phyloP scores from a whole-genome alignment of 2,888 invertebrate genomes.

The Campoplex nolae region DNA sequence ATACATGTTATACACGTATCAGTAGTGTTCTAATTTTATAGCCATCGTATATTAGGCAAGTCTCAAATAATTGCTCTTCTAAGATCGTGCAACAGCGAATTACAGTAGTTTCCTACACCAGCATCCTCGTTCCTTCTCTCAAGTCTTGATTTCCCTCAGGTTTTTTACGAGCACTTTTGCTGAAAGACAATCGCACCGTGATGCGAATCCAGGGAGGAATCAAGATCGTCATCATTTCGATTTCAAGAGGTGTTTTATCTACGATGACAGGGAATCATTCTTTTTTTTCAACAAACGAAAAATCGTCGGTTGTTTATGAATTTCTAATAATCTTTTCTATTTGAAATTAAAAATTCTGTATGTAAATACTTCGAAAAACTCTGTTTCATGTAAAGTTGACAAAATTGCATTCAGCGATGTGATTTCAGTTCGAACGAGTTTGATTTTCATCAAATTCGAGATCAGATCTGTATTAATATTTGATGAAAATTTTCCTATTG shows the following conservation, averaged over 20 bases:
- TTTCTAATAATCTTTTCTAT: not conserved
- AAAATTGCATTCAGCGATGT: not conserved
- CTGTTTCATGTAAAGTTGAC: not conserved
- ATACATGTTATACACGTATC: not conserved
- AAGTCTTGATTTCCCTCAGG: constrained; percentile 18
- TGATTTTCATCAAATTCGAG: not conserved
- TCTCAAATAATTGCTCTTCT: constrained; percentile 21
- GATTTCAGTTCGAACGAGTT: not conserved
- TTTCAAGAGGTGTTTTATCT: not conserved
- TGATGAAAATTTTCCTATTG: not conserved
- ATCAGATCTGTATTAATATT: not conserved
- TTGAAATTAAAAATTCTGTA: not conserved
- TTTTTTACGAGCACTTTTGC: constrained; percentile 6
- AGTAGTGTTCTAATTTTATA: constrained; percentile 4
- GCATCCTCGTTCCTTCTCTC: not conserved
- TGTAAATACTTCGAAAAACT: not conserved
- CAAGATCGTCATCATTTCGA: too few relatives aligned
- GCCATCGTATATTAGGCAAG: constrained; percentile 1
- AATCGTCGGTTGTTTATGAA: too few relatives aligned
- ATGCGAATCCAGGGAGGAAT: not conserved
- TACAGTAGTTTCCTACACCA: constrained; percentile 13
- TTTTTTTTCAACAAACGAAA: not conserved
- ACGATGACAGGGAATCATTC: not conserved
- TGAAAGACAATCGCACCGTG: not conserved
- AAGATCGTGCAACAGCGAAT: constrained; percentile 24